A percentile compares a stretch with the other conserved stretches of the same genome.
Conservation (phyloP, 2,113 vertebrate genomes). For the Stomatorhinus ivindoensis region DNA sequence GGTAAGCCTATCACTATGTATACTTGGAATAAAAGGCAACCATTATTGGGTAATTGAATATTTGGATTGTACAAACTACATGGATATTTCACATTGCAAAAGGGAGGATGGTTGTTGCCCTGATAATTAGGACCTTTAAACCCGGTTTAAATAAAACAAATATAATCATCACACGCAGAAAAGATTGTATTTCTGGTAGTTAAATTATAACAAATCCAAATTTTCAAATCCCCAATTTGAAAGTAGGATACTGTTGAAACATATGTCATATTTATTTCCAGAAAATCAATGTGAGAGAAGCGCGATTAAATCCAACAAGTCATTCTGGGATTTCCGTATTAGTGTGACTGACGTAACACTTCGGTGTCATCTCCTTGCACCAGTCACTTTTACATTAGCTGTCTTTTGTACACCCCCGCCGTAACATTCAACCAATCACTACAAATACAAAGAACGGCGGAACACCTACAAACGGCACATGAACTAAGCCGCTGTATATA, state of each 20-base stretch:
- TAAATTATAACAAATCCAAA: background rate
- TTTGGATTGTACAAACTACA: background rate
- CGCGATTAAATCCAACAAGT: background rate
- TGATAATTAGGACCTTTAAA: background rate
- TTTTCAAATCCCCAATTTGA: background rate
- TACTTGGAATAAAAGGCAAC: background rate
- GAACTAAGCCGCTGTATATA: background rate
- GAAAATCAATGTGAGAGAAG: background rate
- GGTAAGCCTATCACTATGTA: background rate
- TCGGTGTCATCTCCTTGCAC: background rate
- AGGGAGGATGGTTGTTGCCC: background rate
- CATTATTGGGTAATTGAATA: background rate
- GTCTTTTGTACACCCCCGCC: background rate
- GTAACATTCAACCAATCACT: background rate
- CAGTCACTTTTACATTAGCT: background rate
- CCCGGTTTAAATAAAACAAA: background rate
- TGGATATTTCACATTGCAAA: background rate
- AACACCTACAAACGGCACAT: background rate
- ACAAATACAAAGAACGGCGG: background rate
- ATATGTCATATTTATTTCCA: background rate
- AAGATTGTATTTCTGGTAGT: background rate
- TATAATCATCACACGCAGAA: background rate
- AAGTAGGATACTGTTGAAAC: background rate
- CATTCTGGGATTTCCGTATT: background rate
- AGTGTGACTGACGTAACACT: background rate